A percentile compares a stretch with the other conserved stretches of the same genome.
Evolutionary conservation across 2,888 invertebrate species (phyloP).

Genomic region (Nesidiocoris tenuis): DNA sequence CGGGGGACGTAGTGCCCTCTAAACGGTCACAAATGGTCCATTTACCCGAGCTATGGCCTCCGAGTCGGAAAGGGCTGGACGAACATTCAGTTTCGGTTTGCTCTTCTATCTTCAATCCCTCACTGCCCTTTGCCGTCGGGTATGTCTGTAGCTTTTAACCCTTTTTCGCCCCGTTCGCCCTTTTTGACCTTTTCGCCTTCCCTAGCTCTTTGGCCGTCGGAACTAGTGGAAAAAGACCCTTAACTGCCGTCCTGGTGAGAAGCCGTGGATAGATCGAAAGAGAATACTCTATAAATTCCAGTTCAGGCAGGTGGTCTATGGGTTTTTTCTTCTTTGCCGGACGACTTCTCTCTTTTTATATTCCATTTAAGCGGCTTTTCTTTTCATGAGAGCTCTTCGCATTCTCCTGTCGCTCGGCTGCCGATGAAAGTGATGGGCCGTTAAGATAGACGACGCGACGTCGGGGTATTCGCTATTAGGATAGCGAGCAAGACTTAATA

Average conservation of each 20-base stretch:
- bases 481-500: no score
- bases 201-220: slow-evolving; percentile 2
- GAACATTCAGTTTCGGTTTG: slow-evolving; percentile 33
- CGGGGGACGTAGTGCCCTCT: slow-evolving; percentile 6
- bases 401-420: no score
- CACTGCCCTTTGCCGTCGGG: slow-evolving; percentile 5
- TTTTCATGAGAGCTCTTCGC: slow-evolving; percentile 33
- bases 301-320: slow-evolving; percentile 14
- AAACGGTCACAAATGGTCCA: slow-evolving; percentile 40
- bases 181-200: background rate
- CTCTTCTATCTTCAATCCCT: slow-evolving; percentile 8
- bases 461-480: no score
- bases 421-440: no score
- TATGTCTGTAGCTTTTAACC: background rate
- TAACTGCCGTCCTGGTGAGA: slow-evolving; percentile 11
- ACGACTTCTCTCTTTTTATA: background rate
- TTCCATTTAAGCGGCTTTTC: slow-evolving; percentile 15
- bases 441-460: no score
- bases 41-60: slow-evolving; percentile 34
- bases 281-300: slow-evolving; percentile 16
- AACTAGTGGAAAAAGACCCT: background rate
- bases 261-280: slow-evolving; percentile 15
- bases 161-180: background rate
- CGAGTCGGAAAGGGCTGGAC: background rate
- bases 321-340: background rate